These are phyloP conservation scores for Acromyrmex charruanus DNA, from an alignment of 1,140 invertebrate species.

Conservation along the genomic window DNA sequence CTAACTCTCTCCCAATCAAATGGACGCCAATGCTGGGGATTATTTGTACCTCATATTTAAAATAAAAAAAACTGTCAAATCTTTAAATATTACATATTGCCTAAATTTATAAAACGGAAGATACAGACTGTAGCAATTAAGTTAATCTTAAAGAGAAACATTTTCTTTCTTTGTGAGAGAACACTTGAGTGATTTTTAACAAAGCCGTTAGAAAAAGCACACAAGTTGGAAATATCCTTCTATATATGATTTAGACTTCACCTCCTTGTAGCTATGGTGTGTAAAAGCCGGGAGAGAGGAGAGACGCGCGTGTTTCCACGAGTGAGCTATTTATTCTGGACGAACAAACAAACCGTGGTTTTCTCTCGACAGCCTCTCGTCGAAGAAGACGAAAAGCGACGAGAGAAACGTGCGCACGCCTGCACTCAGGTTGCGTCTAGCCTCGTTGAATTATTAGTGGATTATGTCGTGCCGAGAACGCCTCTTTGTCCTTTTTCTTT, in stretches of 20 bases:
- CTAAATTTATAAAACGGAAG: constrained; percentile 2
- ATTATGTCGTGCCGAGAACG: constrained; percentile 73
- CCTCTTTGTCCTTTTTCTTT: constrained; percentile 62
- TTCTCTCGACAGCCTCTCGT: constrained; percentile 66
- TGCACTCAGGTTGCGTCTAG: background rate
- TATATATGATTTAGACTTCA: constrained; percentile 6
- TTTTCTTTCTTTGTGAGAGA: background rate
- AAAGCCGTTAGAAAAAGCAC: background rate
- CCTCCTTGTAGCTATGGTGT: background rate
- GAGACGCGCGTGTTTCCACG: constrained; percentile 57
- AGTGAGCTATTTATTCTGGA: constrained; percentile 75
- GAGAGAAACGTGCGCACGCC: background rate
- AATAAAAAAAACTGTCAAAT: background rate
- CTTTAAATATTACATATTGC: background rate
- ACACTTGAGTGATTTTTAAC: too few species aligned
- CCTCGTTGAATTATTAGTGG: constrained; percentile 76
- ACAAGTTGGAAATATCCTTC: constrained; percentile 45
- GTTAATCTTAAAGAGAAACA: background rate
- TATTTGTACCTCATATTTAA: background rate
- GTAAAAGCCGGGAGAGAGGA: constrained; percentile 13
- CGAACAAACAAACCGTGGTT: constrained; percentile 76
- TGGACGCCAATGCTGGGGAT: background rate
- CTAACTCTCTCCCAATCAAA: background rate
- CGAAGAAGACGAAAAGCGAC: constrained; percentile 49
- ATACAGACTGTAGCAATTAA: background rate